phyloP scores from a whole-genome alignment of 2,888 invertebrate genomes.

The Mythimna ferrago region DNA sequence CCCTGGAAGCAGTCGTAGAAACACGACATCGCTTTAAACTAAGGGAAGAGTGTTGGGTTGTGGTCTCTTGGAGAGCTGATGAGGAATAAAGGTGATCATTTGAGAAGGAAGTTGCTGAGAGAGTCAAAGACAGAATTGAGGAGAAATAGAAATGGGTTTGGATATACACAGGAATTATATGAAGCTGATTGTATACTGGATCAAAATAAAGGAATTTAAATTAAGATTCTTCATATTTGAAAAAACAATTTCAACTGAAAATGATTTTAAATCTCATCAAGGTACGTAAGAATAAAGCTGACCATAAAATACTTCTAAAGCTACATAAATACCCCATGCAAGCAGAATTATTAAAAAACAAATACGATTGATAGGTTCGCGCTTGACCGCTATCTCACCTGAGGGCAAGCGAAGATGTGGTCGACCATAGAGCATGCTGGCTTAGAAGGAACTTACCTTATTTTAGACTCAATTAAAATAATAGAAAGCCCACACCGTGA shows the following conservation, averaged over 20 bases:
- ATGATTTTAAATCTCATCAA: neutral
- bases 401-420: too few species aligned
- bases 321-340: constrained; percentile 44
- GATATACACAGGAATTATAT: neutral
- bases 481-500: neutral
- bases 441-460: too few species aligned
- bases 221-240: neutral
- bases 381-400: too few species aligned
- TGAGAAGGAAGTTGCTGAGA: constrained; percentile 28
- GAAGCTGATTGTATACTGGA: constrained; percentile 12
- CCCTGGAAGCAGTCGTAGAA: constrained; percentile 90
- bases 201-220: neutral
- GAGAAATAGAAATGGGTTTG: neutral
- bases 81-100: constrained; percentile 84
- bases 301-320: constrained; percentile 28
- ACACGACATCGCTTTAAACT: constrained; percentile 90
- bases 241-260: neutral
- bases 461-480: neutral
- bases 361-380: too few species aligned
- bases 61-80: constrained; percentile 71
- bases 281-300: neutral
- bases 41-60: constrained; percentile 73
- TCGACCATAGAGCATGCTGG: too few species aligned
- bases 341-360: constrained; percentile 2
- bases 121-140: neutral